Evolutionary conservation across 2,797 vertebrate genomes (phyloP), one percentile per base, ranked within the genome.

Genomic region (Pipistrellus pipistrellus): DNA sequence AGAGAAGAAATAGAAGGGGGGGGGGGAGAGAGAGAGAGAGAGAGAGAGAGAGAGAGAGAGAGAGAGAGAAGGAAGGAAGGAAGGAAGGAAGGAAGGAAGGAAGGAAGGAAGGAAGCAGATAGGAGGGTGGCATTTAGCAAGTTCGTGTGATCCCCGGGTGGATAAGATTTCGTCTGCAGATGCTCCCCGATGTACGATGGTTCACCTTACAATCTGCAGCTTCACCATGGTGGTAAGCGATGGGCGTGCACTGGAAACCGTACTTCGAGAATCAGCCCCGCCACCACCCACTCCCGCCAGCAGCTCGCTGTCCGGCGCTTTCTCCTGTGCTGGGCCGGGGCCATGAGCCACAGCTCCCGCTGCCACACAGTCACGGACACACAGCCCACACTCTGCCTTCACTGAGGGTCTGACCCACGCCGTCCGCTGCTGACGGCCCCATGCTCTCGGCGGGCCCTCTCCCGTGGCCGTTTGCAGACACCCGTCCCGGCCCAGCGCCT

Each of bases 271-370:
- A 44, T 44, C 44, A 11, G 6, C 18, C 53, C 48, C 48, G 4
- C 20, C 53, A 0, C 21, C 55, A 4, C 21, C 10, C 21, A 41
- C 57, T 62, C 57, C 27, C 27, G 4, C 38, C 6, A 27, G 69
- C 14, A 25, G 38, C 27, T 6, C 0, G 32, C 53, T 0, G 23
- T 1, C 8, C 2, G 4, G 32, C 2, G 1, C 44, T 44, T 2
- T 44, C 44, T 44, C 44, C 44, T 44, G 44, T 9, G 44, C 44
- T 44, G 44, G 38, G 38, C 38, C 6, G 38, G 38, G 38, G 38
- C 38, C 38, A 41, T 3, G 4, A 41, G 38, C 73, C 10, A 3
- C 30, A 8, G 46, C 48, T 13, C n/a, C 30, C 23, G 13, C 14
- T 38, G 30, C 76, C 32, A 1, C 14, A 8, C 13, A 15, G 0